Base-by-base conservation (phyloP, 2,888 invertebrate genomes). In the Coenonympha arcania region DNA sequence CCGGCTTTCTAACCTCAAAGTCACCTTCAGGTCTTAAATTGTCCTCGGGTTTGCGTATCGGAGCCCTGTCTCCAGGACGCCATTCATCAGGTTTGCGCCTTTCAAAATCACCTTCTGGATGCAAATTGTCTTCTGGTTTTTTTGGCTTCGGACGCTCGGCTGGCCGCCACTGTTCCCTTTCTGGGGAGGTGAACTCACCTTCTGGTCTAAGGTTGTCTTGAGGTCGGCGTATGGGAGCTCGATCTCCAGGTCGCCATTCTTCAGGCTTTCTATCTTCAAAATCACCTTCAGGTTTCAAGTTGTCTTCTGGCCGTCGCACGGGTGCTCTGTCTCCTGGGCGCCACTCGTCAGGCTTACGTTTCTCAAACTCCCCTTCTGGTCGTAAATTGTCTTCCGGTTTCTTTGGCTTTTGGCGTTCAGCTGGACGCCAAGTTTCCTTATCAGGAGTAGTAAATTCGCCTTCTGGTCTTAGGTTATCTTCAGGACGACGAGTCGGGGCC, bases 21-120 rank as follows among this genome's bases (percentile, higher is more conserved):
- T 87, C 75, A 31, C 87, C 81, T 65, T 89, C 90, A 0, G 88
- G 88, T 80, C 85, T 57, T 0, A 91, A 71, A 61, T 91, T 91
- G 60, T 91, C 90, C 40, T 69, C 60, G 0, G 73, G 79, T 30
- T 60, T 66, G 1, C 63, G 64, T 6, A 64, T 68, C 3, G 60
- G 58, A 2, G 69, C 74, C 19, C 79, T 64, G 46, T 86, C 87
- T 4, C 71, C 83, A 1, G 79, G 77, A 2, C 61, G 61, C 68
- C 66, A 69, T 58, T 74, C 63, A 46, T 76, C 67, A 51, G 64
- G 75, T 16, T 60, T 65, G 2, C 69, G 73, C 30, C 69, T 67
- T 55, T 83, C 77, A 61, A 87, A 87, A 6, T 86, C 85, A 4
- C 89, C 89, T 60, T 88, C 88, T 1, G 84, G 80, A 44, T 66